These are phyloP conservation scores for Prochilodus magdalenae DNA, from an alignment of 2,113 vertebrate species.

Conservation along the genomic window DNA sequence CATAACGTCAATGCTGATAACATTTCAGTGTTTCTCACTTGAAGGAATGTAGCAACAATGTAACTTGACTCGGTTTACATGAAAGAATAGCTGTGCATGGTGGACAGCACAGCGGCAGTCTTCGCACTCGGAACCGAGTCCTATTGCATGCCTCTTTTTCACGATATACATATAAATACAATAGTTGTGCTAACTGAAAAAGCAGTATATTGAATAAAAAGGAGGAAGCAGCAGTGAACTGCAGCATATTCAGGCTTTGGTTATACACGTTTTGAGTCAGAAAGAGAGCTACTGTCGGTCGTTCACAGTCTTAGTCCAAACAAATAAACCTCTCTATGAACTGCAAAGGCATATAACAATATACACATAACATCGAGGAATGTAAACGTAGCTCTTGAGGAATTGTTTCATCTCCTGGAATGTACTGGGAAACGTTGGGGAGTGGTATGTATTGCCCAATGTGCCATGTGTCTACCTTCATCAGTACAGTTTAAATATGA, in stretches of 20 bases:
- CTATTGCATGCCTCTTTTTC: neutral
- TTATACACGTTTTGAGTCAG: constrained; percentile 35
- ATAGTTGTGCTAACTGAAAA: constrained; percentile 8
- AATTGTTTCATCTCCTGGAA: neutral
- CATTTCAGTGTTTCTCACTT: constrained; percentile 21
- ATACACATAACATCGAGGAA: constrained; percentile 38
- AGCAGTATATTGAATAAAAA: constrained; percentile 23
- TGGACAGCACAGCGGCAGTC: neutral
- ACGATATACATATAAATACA: constrained; percentile 36
- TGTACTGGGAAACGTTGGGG: neutral
- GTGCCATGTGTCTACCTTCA: neutral
- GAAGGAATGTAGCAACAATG: neutral
- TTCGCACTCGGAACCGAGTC: neutral
- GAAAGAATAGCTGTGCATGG: constrained; percentile 23
- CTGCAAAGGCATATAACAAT: constrained; percentile 43
- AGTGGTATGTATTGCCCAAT: neutral
- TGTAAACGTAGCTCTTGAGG: constrained; percentile 55
- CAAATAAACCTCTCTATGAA: constrained; percentile 36
- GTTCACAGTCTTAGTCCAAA: constrained; percentile 52
- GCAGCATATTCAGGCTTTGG: constrained; percentile 41
- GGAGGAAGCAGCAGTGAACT: constrained; percentile 47
- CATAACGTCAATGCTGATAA: constrained; percentile 2
- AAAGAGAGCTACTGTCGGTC: constrained; percentile 29
- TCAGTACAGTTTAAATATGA: neutral
- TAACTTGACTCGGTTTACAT: neutral